A percentile compares a stretch with the other conserved stretches of the same genome.
phyloP scores from a whole-genome alignment of 2,797 vertebrate species.

The Sebastolobus alascanus region DNA sequence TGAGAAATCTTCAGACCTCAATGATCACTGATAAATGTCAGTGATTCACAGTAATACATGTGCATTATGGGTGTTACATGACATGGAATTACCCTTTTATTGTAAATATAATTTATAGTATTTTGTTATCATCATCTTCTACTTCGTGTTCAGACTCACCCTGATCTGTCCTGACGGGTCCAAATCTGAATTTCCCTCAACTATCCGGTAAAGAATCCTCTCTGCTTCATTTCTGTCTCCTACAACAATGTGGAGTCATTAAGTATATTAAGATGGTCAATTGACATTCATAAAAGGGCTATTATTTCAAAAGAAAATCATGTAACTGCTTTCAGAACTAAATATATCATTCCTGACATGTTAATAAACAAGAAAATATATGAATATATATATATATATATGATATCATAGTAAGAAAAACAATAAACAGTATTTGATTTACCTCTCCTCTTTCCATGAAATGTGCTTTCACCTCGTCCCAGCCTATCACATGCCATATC shows the following conservation, averaged over 20 bases:
- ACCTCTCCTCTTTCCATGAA: not conserved
- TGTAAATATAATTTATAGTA: too few relatives aligned
- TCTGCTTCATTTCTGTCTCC: too few relatives aligned
- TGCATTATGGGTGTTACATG: too few relatives aligned
- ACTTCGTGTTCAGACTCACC: not conserved
- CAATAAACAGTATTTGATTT: not conserved
- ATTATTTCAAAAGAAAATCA: not conserved
- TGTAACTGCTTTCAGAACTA: not conserved
- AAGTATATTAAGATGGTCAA: not conserved
- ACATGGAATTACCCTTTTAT: too few relatives aligned
- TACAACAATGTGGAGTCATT: rapidly evolving
- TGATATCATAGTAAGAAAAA: not conserved
- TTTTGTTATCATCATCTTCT: not conserved
- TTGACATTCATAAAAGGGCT: not conserved
- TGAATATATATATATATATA: too few relatives aligned
- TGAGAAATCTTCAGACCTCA: too few relatives aligned
- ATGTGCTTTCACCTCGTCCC: not conserved
- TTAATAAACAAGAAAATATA: not conserved
- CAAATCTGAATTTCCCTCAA: too few relatives aligned
- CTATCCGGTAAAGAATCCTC: too few relatives aligned
- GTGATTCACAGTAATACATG: too few relatives aligned
- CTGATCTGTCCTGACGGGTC: not conserved
- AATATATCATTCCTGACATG: not conserved
- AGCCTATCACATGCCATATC: not conserved
- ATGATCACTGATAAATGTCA: too few relatives aligned